phyloP scores from a whole-genome alignment of 2,888 invertebrate species.

The Cosmia trapezina region DNA sequence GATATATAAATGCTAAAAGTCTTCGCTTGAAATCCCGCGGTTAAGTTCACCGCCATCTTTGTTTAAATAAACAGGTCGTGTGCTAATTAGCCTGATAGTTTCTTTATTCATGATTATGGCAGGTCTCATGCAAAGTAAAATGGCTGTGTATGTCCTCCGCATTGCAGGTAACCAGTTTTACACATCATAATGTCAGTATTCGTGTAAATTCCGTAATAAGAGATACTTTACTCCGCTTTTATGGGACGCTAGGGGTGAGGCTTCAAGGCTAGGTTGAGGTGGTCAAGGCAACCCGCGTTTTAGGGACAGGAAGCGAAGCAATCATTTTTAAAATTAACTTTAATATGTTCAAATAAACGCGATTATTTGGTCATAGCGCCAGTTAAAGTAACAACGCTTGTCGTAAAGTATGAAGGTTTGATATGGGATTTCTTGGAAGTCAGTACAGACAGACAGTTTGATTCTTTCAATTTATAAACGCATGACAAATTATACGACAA shows the following conservation, averaged over 20 bases:
- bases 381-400: too few relatives aligned
- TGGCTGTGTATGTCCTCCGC: constrained; percentile 21
- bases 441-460: too few relatives aligned
- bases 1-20: too few relatives aligned
- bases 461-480: neutral
- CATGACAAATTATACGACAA: neutral
- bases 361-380: neutral
- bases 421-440: neutral
- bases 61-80: constrained; percentile 35
- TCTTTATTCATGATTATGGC: constrained; percentile 49
- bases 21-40: neutral
- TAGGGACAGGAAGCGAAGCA: neutral
- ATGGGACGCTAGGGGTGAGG: constrained; percentile 39
- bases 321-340: neutral
- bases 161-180: constrained; percentile 45
- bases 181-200: constrained; percentile 19
- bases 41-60: constrained; percentile 20
- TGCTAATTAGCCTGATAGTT: constrained; percentile 45
- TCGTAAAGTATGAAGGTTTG: neutral
- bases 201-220: constrained; percentile 22
- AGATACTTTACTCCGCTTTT: constrained; percentile 25
- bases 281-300: neutral
- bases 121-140: constrained; percentile 31
- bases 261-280: neutral
- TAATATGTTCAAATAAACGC: neutral